phyloP scores from a whole-genome alignment of 2,797 vertebrate species.

The Triplophysa bombifrons region DNA sequence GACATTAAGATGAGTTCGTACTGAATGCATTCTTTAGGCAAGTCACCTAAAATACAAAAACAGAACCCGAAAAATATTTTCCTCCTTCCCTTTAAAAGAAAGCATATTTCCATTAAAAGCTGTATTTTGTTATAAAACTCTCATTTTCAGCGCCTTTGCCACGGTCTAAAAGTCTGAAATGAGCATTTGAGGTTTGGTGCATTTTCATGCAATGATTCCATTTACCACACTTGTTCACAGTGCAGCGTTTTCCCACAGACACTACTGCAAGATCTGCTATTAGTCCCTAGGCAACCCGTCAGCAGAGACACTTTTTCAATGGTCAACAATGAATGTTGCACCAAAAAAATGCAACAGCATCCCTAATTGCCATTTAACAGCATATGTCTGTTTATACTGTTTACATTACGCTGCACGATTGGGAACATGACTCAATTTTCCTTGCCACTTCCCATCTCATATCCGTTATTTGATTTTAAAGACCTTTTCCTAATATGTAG shows the following conservation, averaged over 20 bases:
- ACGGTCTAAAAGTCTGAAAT: slow-evolving; percentile 38
- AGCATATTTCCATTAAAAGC: slow-evolving; percentile 3
- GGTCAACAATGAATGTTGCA: slow-evolving; percentile 24
- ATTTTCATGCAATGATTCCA: slow-evolving; percentile 48
- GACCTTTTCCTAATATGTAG: background rate
- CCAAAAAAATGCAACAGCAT: slow-evolving; percentile 23
- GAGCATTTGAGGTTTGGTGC: slow-evolving; percentile 54
- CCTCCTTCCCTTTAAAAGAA: background rate
- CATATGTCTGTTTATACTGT: slow-evolving; percentile 19
- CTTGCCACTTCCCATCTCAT: background rate
- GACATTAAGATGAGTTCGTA: background rate
- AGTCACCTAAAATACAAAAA: slow-evolving; percentile 17
- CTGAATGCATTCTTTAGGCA: background rate
- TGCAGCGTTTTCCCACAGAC: slow-evolving; percentile 30
- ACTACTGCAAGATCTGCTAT: slow-evolving; percentile 28
- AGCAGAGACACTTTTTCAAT: slow-evolving; percentile 12
- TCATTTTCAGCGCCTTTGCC: slow-evolving; percentile 8
- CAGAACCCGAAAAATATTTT: slow-evolving; percentile 4
- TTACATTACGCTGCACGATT: slow-evolving; percentile 2
- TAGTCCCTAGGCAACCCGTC: background rate
- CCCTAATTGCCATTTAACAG: slow-evolving; percentile 27
- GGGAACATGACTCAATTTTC: background rate
- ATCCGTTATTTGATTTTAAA: background rate
- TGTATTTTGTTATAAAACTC: background rate
- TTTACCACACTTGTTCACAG: slow-evolving; percentile 49